A percentile compares a stretch with the other conserved stretches of the same genome.
These are phyloP conservation scores for Cybosia mesomella DNA, from an alignment of 2,888 invertebrate genomes.

Conservation along the genomic window DNA sequence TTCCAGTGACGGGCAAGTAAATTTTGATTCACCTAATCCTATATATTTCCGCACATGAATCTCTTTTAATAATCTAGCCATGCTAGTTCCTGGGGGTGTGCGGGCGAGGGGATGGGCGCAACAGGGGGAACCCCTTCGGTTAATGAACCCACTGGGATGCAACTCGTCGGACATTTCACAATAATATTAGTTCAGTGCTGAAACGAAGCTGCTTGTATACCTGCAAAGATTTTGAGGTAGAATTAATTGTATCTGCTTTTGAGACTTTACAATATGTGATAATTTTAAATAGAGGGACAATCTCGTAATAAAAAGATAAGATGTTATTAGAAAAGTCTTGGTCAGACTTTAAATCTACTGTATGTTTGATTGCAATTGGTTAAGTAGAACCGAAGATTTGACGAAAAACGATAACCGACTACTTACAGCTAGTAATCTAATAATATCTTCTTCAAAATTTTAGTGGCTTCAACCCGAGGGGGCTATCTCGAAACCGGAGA, in stretches of 20 bases:
- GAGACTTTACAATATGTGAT: neutral
- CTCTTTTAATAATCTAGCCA: constrained; percentile 60
- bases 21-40: constrained; percentile 4
- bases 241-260: constrained; percentile 4
- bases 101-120: constrained; percentile 31
- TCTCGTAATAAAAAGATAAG: too few relatives aligned
- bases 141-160: constrained; percentile 80
- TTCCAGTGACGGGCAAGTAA: neutral
- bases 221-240: constrained; percentile 31
- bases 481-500: too few relatives aligned
- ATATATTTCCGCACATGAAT: constrained; percentile 46
- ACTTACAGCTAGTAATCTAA: too few relatives aligned
- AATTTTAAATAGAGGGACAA: neutral
- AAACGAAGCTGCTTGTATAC: constrained; percentile 41
- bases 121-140: constrained; percentile 57
- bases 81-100: constrained; percentile 53
- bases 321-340: too few relatives aligned
- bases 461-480: too few relatives aligned
- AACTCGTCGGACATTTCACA: constrained; percentile 68
- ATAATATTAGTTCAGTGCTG: constrained; percentile 75
- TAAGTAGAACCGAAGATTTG: too few relatives aligned
- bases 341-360: too few relatives aligned
- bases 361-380: too few relatives aligned
- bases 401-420: too few relatives aligned
- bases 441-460: too few relatives aligned